A percentile compares a stretch with the other conserved stretches of the same genome.
Evolutionary conservation across 1,140 invertebrate genomes (phyloP).

Genomic region (Steinernema feltiae): DNA sequence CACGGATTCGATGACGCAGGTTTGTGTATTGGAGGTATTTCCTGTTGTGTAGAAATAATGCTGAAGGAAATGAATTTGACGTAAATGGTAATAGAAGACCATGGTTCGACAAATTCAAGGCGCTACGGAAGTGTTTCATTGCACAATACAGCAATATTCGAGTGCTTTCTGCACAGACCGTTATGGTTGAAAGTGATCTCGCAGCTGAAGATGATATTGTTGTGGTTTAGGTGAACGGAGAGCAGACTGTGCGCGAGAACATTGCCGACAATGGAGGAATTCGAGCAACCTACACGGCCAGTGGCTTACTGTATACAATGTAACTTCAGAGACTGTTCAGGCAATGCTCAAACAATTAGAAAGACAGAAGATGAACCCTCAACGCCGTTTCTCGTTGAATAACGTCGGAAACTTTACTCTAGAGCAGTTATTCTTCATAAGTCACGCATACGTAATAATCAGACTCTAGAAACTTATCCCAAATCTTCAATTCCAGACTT

Average conservation of each 20-base stretch:
- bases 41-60: neutral
- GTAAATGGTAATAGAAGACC: neutral
- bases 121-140: neutral
- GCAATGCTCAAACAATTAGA: neutral
- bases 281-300: neutral
- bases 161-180: neutral
- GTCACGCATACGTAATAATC: neutral
- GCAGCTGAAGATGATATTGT: neutral
- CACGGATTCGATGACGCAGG: slow-evolving; percentile 8
- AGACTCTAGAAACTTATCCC: neutral
- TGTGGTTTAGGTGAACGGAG: neutral
- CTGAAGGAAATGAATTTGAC: neutral
- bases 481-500: neutral
- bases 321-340: neutral
- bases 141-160: neutral
- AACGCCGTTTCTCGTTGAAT: neutral
- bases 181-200: neutral
- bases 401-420: neutral
- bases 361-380: neutral
- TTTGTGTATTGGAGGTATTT: neutral
- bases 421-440: neutral
- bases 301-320: neutral
- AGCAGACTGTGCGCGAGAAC: neutral
- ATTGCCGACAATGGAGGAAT: slow-evolving; percentile 4
- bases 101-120: neutral